Evolutionary conservation across 2,113 vertebrate species (phyloP), one percentile per base, ranked within the genome.

Genomic region (Narcine bancroftii): DNA sequence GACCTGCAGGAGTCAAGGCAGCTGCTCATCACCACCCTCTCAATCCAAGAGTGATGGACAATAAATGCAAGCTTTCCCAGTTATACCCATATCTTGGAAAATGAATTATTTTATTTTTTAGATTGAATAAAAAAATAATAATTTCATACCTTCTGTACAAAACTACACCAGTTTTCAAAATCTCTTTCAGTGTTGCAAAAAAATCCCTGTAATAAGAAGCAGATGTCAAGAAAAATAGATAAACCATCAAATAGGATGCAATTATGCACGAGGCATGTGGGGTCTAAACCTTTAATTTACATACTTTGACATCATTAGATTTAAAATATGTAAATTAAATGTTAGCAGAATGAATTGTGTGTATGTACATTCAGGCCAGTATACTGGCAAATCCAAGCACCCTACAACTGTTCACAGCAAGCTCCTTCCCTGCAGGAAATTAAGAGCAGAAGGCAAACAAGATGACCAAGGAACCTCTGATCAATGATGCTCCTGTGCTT

Each of bases 171-270:
- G 94, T 94, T 95, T 94, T 97, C 97, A 95, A 98, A 98, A 93
- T 97, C 97, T 93, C 95, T 96, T 94, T 98, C 97, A 94, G 96
- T 97, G 96, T 97, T 97, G 95, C 96, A 98, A 94, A 98, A 97
- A 94, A 98, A 98, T 83, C 97, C 97, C 97, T 98, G 94, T 45
- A 83, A 92, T 45, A 92, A 77, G 91, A 93, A 93, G 92, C 39
- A 69, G 3, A 69, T 47, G 10, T 45, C 89, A 47, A 15, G 36
- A 11, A 47, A 45, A 69, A 69, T 33, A 87, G 33, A 19, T 33
- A n/a, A 0, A 85, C 6, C 15, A 87, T 17, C 1, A 19, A 6
- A n/a, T 36, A n/a, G 17, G 7, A 87, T 17, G 21, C n/a, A 85
- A 85, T 85, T 4, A 87, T n/a, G 7, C 33, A 83, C n/a, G n/a